phyloP scores from a whole-genome alignment of 2,888 invertebrate genomes.

The Volucella bombylans region DNA sequence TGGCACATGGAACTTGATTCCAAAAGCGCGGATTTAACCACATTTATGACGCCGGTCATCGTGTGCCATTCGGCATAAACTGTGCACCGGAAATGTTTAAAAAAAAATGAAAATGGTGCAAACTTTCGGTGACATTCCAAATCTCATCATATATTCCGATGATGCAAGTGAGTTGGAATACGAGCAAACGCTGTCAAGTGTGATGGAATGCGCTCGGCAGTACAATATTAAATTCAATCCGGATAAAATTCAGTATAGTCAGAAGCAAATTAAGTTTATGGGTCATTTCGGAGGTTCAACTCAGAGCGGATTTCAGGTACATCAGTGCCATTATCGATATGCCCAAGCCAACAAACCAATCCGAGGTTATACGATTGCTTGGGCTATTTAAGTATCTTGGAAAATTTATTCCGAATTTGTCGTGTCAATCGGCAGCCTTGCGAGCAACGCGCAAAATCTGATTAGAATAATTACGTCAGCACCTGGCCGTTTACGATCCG shows the following conservation, averaged over 20 bases:
- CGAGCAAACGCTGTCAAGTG: constrained; percentile 45
- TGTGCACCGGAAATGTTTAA: constrained; percentile 77
- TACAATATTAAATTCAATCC: constrained; percentile 74
- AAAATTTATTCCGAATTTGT: constrained; percentile 71
- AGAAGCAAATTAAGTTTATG: constrained; percentile 75
- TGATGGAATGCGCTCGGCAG: constrained; percentile 54
- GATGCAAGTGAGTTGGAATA: constrained; percentile 48
- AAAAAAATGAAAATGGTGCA: constrained; percentile 72
- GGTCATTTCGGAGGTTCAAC: constrained; percentile 64
- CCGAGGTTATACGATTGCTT: constrained; percentile 35
- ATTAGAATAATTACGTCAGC: too few relatives aligned
- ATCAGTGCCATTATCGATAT: constrained; percentile 57
- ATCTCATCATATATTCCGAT: constrained; percentile 76
- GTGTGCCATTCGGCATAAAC: constrained; percentile 77
- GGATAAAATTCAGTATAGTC: constrained; percentile 75
- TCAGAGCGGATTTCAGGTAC: constrained; percentile 57
- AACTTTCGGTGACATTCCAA: constrained; percentile 77
- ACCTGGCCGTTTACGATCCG: too few relatives aligned
- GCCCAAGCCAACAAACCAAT: constrained; percentile 32
- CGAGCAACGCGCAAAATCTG: too few relatives aligned
- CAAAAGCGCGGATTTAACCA: too few relatives aligned
- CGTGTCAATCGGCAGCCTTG: constrained; percentile 2
- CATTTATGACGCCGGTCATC: constrained; percentile 6
- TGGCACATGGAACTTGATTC: too few relatives aligned
- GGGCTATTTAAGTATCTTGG: constrained; percentile 66